Conservation (phyloP, 2,888 invertebrate species). For the Drosophila neonasuta region DNA sequence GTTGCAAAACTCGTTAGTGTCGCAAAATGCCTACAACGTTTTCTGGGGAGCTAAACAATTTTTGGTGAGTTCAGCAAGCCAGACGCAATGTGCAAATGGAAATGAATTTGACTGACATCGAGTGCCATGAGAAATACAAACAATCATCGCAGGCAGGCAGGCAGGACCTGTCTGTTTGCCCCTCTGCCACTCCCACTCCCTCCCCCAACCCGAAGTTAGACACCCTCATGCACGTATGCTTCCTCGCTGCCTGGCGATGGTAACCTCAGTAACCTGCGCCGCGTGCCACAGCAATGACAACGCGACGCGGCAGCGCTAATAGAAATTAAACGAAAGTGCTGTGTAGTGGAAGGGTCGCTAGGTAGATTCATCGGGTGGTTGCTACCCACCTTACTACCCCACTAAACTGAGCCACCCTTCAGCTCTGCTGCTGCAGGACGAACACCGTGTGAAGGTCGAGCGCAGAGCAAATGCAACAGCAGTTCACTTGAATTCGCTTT, state of each 20-base stretch:
- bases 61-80: slow-evolving; percentile 15
- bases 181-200: not conserved
- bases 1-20: slow-evolving; percentile 16
- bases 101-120: slow-evolving; percentile 74
- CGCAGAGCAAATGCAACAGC: slow-evolving; percentile 45
- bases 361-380: slow-evolving; percentile 21
- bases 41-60: slow-evolving; percentile 14
- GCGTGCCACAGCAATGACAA: slow-evolving; percentile 71
- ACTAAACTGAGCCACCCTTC: slow-evolving; percentile 32
- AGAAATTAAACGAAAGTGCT: slow-evolving; percentile 78
- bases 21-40: slow-evolving; percentile 14
- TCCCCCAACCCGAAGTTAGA: slow-evolving; percentile 1
- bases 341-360: slow-evolving; percentile 3
- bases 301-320: slow-evolving; percentile 64
- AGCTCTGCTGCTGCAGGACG: not conserved
- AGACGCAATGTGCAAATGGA: slow-evolving; percentile 34
- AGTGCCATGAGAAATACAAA: slow-evolving; percentile 76
- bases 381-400: slow-evolving; percentile 6
- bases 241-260: slow-evolving; percentile 34
- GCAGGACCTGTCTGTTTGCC: slow-evolving; percentile 20
- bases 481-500: slow-evolving; percentile 36
- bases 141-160: slow-evolving; percentile 55
- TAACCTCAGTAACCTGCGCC: slow-evolving; percentile 73
- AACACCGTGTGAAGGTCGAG: slow-evolving; percentile 63
- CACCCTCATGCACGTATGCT: slow-evolving; percentile 10